Evolutionary conservation across 2,888 invertebrate genomes (phyloP), one percentile per base, ranked within the genome.

Genomic region (Cancer borealis): DNA sequence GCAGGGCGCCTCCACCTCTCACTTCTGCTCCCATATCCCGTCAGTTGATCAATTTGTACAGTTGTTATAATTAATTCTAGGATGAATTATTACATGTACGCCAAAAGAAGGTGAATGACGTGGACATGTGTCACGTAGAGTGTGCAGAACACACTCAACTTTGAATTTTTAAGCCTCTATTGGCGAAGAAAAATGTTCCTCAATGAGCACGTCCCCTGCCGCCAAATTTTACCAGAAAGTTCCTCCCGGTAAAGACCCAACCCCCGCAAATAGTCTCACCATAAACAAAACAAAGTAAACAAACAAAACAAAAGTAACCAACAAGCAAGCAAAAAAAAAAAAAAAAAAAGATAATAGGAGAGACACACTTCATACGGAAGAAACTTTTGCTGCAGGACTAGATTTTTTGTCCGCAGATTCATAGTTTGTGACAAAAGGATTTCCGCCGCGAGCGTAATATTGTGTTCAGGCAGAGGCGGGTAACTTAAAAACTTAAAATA

Each of bases 391-490:
- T n/a, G 46, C 88, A n/a, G 46, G 79, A 66, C 79, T 30, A 79
- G 79, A 79, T 46, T 73, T 91, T 91, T 73, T 45, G 91, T 91
- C 91, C 30, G 73, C 91, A 91, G 46, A 91, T 91, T 91, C 91
- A 73, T 73, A 73, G 91, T 91, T 73, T 91, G 73, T 91, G 91
- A 91, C 91, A 73, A 73, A 91, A 73, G 91, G 46, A 73, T 91
- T 46, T 46, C 46, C n/a, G 45, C 73, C 39, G 91, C 46, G 73
- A 39, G 73, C 45, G 91, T 73, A 73, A 73, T 73, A 39, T 73
- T 46, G 73, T 45, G 30, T 73, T 73, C 66, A 73, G 91, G 73
- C 49, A 46, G 73, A 73, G 91, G 45, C 73, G 91, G 21, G 39
- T n/a, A 46, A 91, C 60, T 91, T 91, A 91, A 91, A 91, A 91